These are phyloP conservation scores for Eristalis intricaria DNA, from an alignment of 2,888 invertebrate genomes.

Conservation along the genomic window DNA sequence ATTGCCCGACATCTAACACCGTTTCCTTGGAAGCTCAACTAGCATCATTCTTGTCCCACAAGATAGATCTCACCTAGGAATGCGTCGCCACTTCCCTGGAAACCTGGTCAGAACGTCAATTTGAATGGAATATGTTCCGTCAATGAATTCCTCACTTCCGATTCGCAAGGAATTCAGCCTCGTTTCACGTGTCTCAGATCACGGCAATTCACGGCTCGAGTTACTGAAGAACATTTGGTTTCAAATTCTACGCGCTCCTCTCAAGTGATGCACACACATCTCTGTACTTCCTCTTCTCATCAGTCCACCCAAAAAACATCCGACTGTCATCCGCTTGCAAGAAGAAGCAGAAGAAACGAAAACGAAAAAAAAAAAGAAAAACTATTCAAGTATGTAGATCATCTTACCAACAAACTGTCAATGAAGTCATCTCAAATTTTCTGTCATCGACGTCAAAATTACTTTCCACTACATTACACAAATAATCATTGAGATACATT, in stretches of 20 bases:
- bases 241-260: neutral
- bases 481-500: constrained; percentile 1
- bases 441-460: constrained; percentile 1
- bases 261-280: neutral
- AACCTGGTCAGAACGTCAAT: too few species aligned
- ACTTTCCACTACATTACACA: constrained; percentile 1
- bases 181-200: neutral
- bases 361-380: neutral
- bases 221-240: neutral
- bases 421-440: constrained; percentile 1
- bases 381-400: neutral
- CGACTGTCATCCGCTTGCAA: neutral
- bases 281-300: neutral
- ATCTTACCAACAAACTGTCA: neutral
- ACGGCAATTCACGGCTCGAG: neutral
- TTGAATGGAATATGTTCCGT: neutral
- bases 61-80: too few species aligned
- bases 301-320: neutral
- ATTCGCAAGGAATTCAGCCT: neutral
- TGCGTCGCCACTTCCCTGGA: too few species aligned
- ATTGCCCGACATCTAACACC: too few species aligned
- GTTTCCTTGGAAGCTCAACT: too few species aligned
- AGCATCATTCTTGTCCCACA: too few species aligned
- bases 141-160: neutral
- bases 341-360: too few species aligned